phyloP scores from a whole-genome alignment of 2,113 vertebrate genomes.

The Serilophus lunatus region DNA sequence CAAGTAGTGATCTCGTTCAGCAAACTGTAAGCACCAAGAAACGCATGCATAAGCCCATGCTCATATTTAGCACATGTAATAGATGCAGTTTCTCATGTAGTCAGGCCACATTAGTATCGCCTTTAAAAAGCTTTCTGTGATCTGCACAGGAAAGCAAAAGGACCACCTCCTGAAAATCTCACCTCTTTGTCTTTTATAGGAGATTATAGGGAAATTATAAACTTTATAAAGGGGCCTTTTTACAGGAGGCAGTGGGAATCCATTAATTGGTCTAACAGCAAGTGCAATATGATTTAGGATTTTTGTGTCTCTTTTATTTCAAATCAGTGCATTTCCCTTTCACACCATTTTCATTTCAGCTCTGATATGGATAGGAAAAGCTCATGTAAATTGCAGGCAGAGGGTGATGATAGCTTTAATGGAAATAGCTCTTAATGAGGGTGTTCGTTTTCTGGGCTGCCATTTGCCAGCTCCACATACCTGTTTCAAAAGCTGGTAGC shows the following conservation, averaged over 20 bases:
- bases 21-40: background rate
- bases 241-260: background rate
- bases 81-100: background rate
- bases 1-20: background rate
- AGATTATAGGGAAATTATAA: background rate
- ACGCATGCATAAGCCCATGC: background rate
- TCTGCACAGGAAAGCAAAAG: background rate
- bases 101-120: background rate
- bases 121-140: background rate
- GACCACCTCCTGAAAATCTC: background rate
- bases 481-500: conserved; percentile 22
- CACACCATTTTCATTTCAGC: conserved; percentile 36
- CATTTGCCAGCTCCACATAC: background rate
- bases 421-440: conserved; percentile 45
- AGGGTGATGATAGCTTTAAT: conserved; percentile 45
- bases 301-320: background rate
- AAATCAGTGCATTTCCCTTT: background rate
- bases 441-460: conserved; percentile 20
- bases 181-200: background rate
- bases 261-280: background rate
- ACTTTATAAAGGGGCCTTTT: background rate
- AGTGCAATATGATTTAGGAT: background rate
- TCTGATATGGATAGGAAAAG: conserved; percentile 11
- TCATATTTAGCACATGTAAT: background rate
- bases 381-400: conserved; percentile 47